These are phyloP conservation scores for Dreissena polymorpha DNA, from an alignment of 1,140 invertebrate genomes.

Conservation along the genomic window DNA sequence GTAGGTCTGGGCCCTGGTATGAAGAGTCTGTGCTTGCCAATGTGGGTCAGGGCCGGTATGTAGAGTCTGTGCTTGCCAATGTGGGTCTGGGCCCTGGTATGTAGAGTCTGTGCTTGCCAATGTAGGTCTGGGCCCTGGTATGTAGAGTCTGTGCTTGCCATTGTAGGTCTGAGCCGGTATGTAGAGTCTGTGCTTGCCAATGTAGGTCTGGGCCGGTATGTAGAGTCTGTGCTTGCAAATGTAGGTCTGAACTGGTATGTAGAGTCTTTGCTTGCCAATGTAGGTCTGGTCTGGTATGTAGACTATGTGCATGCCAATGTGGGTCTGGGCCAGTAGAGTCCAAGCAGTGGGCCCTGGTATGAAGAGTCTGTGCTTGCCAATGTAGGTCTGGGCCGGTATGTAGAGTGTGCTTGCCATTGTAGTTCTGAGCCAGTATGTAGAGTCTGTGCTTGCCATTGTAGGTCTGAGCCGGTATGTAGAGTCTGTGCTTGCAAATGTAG, in stretches of 20 bases:
- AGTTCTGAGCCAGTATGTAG: conserved; percentile 51
- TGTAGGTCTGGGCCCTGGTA: conserved; percentile 60
- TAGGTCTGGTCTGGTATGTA: conserved; percentile 56
- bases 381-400: conserved; percentile 59
- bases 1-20: conserved; percentile 60
- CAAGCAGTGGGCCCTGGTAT: conserved; percentile 68
- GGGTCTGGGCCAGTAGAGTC: conserved; percentile 62
- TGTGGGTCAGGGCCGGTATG: conserved; percentile 60
- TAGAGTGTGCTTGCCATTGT: neutral
- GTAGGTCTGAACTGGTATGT: conserved; percentile 55
- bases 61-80: neutral
- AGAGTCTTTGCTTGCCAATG: neutral
- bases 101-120: neutral
- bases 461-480: conserved; percentile 55
- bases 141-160: neutral
- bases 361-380: neutral
- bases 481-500: neutral
- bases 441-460: neutral
- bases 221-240: neutral
- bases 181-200: neutral
- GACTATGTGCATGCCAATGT: neutral
- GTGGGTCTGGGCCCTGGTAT: conserved; percentile 60
- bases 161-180: conserved; percentile 52
- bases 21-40: neutral
- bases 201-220: conserved; percentile 59